Conservation (phyloP, 2,113 vertebrate genomes). For the Acrocephalus kingi region DNA sequence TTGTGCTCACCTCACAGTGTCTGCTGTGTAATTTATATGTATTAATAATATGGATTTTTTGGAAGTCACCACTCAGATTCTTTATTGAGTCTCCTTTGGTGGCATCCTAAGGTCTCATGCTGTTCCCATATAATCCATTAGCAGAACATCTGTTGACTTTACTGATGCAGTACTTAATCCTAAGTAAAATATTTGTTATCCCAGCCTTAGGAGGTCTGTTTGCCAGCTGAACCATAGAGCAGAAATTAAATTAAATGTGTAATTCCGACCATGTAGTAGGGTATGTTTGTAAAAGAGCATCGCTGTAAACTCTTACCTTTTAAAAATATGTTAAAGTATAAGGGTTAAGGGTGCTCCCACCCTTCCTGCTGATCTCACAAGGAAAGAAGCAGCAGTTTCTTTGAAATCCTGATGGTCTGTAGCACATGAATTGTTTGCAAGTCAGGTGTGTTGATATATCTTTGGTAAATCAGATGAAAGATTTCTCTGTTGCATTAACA, state of each 20-base stretch:
- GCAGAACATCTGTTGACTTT: slow-evolving; percentile 16
- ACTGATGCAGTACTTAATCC: neutral
- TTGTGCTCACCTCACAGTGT: neutral
- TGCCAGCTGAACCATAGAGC: neutral
- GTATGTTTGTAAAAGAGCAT: neutral
- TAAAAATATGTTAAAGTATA: neutral
- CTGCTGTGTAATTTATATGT: neutral
- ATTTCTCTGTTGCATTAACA: neutral
- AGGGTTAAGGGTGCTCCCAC: neutral
- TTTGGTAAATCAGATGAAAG: neutral
- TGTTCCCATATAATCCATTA: neutral
- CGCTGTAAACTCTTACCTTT: neutral
- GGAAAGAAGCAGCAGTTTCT: neutral
- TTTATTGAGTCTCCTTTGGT: neutral
- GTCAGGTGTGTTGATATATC: neutral
- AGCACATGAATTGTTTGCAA: neutral
- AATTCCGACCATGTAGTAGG: neutral
- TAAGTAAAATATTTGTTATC: slow-evolving; percentile 30
- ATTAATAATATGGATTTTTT: neutral
- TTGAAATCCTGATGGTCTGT: neutral
- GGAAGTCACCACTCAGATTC: neutral
- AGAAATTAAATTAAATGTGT: neutral
- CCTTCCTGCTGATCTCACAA: neutral
- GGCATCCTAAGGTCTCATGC: neutral
- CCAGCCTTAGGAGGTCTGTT: neutral